Percentiles rank a stretch among this genome's conserved stretches.
Evolutionary conservation across 2,113 vertebrate species (phyloP).

Genomic region (Setophaga petechia): DNA sequence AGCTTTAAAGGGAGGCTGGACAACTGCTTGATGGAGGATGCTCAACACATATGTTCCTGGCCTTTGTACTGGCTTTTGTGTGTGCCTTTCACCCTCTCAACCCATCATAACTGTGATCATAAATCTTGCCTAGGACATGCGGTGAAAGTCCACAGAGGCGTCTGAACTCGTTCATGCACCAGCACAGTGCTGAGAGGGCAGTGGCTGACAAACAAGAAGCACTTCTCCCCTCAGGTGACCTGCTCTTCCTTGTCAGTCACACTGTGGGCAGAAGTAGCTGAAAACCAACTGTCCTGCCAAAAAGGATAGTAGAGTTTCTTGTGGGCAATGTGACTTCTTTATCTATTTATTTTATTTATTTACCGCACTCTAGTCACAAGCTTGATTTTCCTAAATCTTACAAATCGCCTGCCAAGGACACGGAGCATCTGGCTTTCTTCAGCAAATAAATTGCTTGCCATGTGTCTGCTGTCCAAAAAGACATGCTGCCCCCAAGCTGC

Average conservation of each 20-base stretch:
- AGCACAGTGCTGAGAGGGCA: neutral
- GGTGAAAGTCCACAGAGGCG: neutral
- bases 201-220: constrained; percentile 26
- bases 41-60: neutral
- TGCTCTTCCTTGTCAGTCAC: constrained; percentile 2
- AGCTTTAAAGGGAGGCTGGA: neutral
- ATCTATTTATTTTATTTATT: constrained; percentile 56
- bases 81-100: neutral
- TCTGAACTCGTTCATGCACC: neutral
- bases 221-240: constrained; percentile 27
- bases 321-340: neutral
- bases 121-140: neutral
- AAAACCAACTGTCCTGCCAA: constrained; percentile 32
- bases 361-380: neutral
- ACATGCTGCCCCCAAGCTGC: constrained; percentile 42
- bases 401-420: constrained; percentile 38
- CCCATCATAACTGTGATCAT: neutral
- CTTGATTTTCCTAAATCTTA: constrained; percentile 45
- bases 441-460: constrained; percentile 43
- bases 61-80: neutral
- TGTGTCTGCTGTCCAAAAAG: constrained; percentile 59
- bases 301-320: neutral
- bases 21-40: neutral
- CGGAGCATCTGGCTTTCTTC: constrained; percentile 53
- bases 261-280: neutral